A percentile compares a stretch with the other conserved stretches of the same genome.
These are phyloP conservation scores for Agrochola lychnidis DNA, from an alignment of 2,888 invertebrate species.

Conservation along the genomic window DNA sequence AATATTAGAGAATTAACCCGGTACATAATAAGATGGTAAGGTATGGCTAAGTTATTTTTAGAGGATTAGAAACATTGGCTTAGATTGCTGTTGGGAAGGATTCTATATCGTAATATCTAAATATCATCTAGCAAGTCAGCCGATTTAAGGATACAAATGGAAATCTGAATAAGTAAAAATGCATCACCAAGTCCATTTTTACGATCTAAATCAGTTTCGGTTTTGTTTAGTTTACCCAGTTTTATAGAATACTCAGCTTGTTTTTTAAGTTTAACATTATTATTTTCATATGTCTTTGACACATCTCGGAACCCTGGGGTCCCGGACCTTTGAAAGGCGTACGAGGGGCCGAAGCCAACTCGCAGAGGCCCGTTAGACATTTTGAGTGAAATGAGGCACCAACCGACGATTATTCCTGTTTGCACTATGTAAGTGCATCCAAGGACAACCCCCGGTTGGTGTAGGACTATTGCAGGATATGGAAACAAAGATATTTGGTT, in stretches of 20 bases:
- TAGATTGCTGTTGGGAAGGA: background rate
- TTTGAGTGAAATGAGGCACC: no score
- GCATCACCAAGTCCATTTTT: background rate
- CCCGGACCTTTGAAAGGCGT: no score
- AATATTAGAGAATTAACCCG: constrained; percentile 20
- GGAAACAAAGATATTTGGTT: no score
- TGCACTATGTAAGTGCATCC: no score
- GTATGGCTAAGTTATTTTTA: background rate
- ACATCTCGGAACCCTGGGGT: no score
- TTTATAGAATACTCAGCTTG: background rate
- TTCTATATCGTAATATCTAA: background rate
- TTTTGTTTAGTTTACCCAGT: background rate
- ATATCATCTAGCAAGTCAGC: background rate
- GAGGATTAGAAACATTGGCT: background rate
- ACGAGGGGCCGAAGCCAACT: no score
- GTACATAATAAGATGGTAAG: background rate
- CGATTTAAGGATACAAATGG: background rate
- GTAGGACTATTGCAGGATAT: no score
- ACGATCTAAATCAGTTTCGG: background rate
- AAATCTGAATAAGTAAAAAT: background rate
- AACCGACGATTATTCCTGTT: no score
- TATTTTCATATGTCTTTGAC: no score
- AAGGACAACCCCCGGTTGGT: no score
- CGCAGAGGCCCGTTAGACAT: no score
- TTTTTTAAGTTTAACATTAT: background rate